Conservation (phyloP, 64 coral and sea anemone species). For the Anthopleura sola region DNA sequence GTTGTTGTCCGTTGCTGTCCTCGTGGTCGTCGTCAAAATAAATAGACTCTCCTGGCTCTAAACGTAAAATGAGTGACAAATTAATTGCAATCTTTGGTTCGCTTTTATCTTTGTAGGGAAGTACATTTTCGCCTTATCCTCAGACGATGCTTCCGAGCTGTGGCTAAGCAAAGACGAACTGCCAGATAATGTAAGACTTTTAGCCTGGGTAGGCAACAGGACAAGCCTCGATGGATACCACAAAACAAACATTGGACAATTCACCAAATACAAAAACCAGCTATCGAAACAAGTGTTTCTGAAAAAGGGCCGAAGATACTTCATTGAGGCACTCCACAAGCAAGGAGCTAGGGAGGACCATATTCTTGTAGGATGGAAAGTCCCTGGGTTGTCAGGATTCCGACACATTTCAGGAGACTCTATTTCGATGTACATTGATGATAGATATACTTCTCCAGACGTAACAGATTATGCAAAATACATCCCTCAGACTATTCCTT, state of each 20-base stretch:
- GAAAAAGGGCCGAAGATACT: conserved; percentile 68
- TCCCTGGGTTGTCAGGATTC: conserved; percentile 55
- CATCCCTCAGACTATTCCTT: conserved; percentile 79
- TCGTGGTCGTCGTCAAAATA: no score
- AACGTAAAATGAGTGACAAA: no score
- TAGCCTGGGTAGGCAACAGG: conserved; percentile 88
- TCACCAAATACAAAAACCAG: conserved; percentile 84
- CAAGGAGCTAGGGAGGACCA: conserved; percentile 68
- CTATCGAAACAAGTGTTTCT: conserved; percentile 75
- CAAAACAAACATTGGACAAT: conserved; percentile 53
- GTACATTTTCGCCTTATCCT: conserved; percentile 84
- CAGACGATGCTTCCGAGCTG: conserved; percentile 92
- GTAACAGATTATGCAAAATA: conserved; percentile 69
- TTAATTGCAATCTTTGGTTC: no score
- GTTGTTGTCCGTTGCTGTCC: no score
- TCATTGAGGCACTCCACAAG: conserved; percentile 91
- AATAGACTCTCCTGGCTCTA: no score
- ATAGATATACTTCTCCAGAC: conserved; percentile 41
- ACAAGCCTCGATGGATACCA: conserved; percentile 49
- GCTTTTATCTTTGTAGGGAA: conserved; percentile 50
- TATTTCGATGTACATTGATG: conserved; percentile 78
- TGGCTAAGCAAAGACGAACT: conserved; percentile 80
- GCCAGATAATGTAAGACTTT: conserved; percentile 51
- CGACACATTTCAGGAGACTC: conserved; percentile 69
- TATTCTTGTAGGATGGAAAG: conserved; percentile 90